Base-by-base conservation (phyloP, 1,140 invertebrate genomes). In the Caerostris extrusa region DNA sequence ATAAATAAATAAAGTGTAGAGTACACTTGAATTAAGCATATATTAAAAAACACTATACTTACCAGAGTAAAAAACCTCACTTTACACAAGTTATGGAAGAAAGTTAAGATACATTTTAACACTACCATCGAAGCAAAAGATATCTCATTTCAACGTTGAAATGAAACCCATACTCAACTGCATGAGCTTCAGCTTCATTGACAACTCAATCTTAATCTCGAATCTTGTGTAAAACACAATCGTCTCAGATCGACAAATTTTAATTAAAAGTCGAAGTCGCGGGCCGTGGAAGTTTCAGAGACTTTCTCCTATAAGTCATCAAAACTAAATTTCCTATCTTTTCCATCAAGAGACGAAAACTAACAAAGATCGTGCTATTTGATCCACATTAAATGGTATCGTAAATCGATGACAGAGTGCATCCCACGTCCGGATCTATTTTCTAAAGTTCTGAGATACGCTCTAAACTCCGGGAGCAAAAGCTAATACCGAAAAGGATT, bases 401-500 rank as follows among this genome's bases (percentile, higher is more conserved):
- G 55, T 50, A 90, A 90, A 90, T 90, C 88, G 88, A 90, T 90
- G 88, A 57, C 50, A 6, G 34, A 88, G 61, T 55, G 61, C 58
- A 64, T 90, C 67, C 2, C 14, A 56, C 55, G 53, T 77, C 69
- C 67, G 64, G 88, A 71, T 77, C 67, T 57, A 90, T 90, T 90
- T 90, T 60, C 86, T 55, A 34, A 69, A 67, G 58, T 77, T 67
- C 64, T 19, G 7, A 57, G 60, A 90, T 61, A 55, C n/a, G 17
- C 19, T 14, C 88, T 77, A 90, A 77, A 90, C 67, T 55, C 64
- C 88, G 88, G 88, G 77, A 90, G 67, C 88, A 71, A 58, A 77
- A 90, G 55, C 88, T 90, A 90, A 90, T 90, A 57, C 88, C 56
- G 69, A 90, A 90, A 90, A 77, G 88, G 88, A 77, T 71, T 90